Evolutionary conservation across 2,797 vertebrate species (phyloP).

Genomic region (Lindbergichthys nudifrons): DNA sequence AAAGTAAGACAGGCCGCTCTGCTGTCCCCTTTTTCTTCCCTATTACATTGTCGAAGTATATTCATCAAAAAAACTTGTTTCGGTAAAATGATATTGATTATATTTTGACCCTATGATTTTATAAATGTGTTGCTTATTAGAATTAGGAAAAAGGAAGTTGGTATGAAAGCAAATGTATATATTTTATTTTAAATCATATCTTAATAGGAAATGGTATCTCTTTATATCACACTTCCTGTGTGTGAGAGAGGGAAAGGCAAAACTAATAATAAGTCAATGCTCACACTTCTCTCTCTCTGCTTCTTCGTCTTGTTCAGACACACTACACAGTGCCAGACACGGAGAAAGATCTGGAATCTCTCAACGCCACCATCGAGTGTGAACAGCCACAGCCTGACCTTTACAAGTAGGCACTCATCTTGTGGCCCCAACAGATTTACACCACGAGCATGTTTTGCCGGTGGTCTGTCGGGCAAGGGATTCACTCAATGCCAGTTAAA

Average conservation of each 20-base stretch:
- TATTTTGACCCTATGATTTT: neutral
- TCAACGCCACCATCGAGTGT: constrained; percentile 94
- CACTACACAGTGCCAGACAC: constrained; percentile 93
- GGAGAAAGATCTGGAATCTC: constrained; percentile 86
- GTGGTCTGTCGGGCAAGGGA: constrained; percentile 21
- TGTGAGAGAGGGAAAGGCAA: constrained; percentile 12
- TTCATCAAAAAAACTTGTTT: neutral
- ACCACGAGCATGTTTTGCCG: constrained; percentile 41
- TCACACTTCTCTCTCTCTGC: constrained; percentile 25
- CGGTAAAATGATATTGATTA: neutral
- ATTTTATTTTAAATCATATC: neutral
- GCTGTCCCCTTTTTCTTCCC: neutral
- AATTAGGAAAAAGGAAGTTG: neutral
- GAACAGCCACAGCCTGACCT: constrained; percentile 98
- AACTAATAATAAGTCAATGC: constrained; percentile 24
- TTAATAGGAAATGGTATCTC: neutral
- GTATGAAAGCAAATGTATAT: neutral
- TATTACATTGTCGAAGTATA: neutral
- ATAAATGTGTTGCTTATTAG: neutral
- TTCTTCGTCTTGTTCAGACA: constrained; percentile 83
- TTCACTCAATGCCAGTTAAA: constrained; percentile 24
- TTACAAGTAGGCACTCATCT: constrained; percentile 91
- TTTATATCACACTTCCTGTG: neutral
- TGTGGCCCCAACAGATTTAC: constrained; percentile 60
- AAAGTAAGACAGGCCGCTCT: constrained; percentile 84